Percentiles rank a stretch among this genome's conserved stretches.
Conservation (phyloP, 2,113 vertebrate genomes). For the Jacana jacana region DNA sequence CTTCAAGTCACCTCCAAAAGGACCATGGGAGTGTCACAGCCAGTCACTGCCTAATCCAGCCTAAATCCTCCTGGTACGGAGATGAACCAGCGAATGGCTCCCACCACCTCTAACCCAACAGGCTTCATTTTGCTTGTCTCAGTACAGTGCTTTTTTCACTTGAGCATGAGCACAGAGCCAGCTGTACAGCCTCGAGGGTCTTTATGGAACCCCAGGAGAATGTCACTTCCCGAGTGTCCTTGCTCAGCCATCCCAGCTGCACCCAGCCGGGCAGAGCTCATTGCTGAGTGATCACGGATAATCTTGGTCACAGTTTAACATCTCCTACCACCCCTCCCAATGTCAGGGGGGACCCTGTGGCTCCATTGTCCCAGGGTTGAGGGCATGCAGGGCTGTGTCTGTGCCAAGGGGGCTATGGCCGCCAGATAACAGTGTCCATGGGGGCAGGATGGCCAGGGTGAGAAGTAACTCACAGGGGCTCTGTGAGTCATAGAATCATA, state of each 20-base stretch:
- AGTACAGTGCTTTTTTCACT: background rate
- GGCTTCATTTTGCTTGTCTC: background rate
- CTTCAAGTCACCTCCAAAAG: background rate
- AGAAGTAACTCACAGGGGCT: background rate
- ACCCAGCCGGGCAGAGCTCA: background rate
- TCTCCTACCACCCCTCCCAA: background rate
- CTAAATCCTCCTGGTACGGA: background rate
- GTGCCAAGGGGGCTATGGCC: background rate
- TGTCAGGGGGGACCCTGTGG: background rate
- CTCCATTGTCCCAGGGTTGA: rapidly evolving
- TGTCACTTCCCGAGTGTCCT: background rate
- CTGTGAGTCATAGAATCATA: too few species aligned
- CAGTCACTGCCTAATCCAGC: background rate
- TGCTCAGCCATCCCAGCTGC: background rate
- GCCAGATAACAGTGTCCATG: background rate
- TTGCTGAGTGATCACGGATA: background rate
- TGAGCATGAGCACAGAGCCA: rapidly evolving
- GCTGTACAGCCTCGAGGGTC: background rate
- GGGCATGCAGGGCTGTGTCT: background rate
- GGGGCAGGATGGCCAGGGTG: background rate
- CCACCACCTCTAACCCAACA: background rate
- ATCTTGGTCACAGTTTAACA: background rate
- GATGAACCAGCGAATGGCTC: background rate
- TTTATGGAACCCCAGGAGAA: background rate
- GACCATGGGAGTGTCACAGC: rapidly evolving